A percentile compares a stretch with the other conserved stretches of the same genome.
Evolutionary conservation across 2,888 invertebrate genomes (phyloP).

Genomic region (Idaea biselata): DNA sequence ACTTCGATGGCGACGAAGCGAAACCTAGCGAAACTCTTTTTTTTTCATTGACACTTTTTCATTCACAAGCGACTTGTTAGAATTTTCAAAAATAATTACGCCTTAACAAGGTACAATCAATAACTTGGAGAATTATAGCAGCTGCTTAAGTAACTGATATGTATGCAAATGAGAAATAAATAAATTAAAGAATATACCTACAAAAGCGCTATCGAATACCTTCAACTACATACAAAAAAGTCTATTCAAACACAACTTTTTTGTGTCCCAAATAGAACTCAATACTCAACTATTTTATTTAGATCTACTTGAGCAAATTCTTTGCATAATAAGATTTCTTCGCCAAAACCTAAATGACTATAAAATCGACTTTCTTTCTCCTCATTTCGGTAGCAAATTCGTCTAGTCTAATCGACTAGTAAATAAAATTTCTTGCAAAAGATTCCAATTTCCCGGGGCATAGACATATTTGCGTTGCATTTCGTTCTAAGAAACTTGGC

Average conservation of each 20-base stretch:
- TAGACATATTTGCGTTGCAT: slow-evolving; percentile 49
- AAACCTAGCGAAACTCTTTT: not conserved
- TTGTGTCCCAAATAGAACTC: too few species aligned
- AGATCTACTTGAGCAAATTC: not conserved
- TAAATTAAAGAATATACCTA: too few species aligned
- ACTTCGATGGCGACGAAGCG: not conserved
- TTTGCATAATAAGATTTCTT: not conserved
- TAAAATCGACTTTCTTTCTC: slow-evolving; percentile 2
- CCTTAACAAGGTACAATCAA: too few species aligned
- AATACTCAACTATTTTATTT: not conserved
- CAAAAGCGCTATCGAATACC: too few species aligned
- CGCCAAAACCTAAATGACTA: slow-evolving; percentile 7
- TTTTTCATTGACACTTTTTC: not conserved
- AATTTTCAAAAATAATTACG: too few species aligned
- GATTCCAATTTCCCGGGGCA: slow-evolving; percentile 51
- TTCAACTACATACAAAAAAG: too few species aligned
- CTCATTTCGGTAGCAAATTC: not conserved
- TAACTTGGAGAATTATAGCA: too few species aligned
- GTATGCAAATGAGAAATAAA: too few species aligned
- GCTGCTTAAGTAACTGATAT: too few species aligned
- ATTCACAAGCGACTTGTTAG: too few species aligned
- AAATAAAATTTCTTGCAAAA: slow-evolving; percentile 48
- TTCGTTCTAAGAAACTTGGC: slow-evolving; percentile 48
- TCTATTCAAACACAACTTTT: too few species aligned
- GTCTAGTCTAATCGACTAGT: slow-evolving; percentile 26